Evolutionary conservation across 2,888 invertebrate genomes (phyloP), one percentile per base, ranked within the genome.

Genomic region (Parascotia fuliginaria): DNA sequence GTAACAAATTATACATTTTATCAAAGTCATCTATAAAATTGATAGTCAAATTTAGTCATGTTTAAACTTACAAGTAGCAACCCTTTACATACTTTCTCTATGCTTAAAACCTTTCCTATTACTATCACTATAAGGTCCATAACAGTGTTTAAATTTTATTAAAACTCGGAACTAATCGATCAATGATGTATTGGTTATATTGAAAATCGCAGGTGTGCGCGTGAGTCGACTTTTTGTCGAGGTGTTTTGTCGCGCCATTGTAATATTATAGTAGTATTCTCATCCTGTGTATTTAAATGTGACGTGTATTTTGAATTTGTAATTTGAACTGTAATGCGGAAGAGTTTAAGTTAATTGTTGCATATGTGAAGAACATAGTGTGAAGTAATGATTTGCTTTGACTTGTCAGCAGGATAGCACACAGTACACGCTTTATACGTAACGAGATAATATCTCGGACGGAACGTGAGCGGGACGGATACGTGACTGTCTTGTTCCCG

Each of bases 141-240:
- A 65, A 19, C 68, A 4, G n/a, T 7, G n/a, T 1, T 12, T 37
- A 11, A 11, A 33, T 9, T 31, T 45, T 0, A 45, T 50, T 47
- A 22, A 51, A 55, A 64, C 55, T 75, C 78, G 81, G 75, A 76
- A 77, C 81, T 77, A 88, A 90, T 89, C 87, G 83, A 88, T 87
- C 82, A 83, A 80, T 83, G 81, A 85, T 81, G 76, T 19, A 19
- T 88, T 83, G 80, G 77, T 77, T 81, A 77, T 75, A 83, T 88
- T 83, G 80, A 83, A 82, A 82, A 85, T 87, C 81, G 88, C 91
- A 92, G 91, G 91, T 92, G 91, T 89, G 80, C 81, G 71, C 77
- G 77, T 90, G 91, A 91, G 79, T 83, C 73, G 77, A 80, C 80
- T 81, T 85, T 87, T 89, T 59, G 62, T 67, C 63, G 67, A 72